Evolutionary conservation across 2,888 invertebrate species (phyloP), one percentile per base, ranked within the genome.

Genomic region (Chrysomela aeneicollis): DNA sequence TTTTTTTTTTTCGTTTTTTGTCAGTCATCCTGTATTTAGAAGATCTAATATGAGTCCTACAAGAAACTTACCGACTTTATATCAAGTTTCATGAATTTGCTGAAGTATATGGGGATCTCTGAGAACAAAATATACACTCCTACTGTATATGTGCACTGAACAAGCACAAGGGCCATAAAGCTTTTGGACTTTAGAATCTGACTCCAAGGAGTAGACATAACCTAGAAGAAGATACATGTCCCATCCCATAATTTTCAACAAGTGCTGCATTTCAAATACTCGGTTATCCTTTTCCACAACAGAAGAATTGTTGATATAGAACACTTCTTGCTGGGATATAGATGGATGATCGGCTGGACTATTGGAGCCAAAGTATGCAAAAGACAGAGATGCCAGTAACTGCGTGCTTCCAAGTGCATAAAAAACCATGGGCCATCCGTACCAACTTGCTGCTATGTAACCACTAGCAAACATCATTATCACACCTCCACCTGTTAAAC

Each of bases 361-460:
- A 67, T 88, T 89, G 12, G 89, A 85, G 0, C 91, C 93, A 22
- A 90, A 82, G 63, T 88, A 81, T 1, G 86, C 82, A 84, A 89
- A 92, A 0, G 82, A 67, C 0, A 87, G 63, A 0, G 86, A 81
- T 91, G 91, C 92, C 0, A 87, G 17, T 0, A 88, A 76, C 0
- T 90, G 89, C 1, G 88, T 80, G 77, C 26, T 26, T 26, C 26
- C 26, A 26, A 26, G 26, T 26, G 6, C 26, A 26, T 93, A 94
- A 81, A 94, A 94, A 61, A 91, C 90, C 26, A 90, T 87, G 0
- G 91, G 90, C 94, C 94, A 94, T 0, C 93, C 93, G 76, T 88
- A 85, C 0, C 83, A 74, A 0, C 90, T 88, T 0, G 88, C 89
- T 0, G 92, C 86, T 49, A 95, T 84, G 1, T 89, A 82, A 0